Evolutionary conservation across 2,113 vertebrate species (phyloP).

Genomic region (Micronycteris hirsuta): DNA sequence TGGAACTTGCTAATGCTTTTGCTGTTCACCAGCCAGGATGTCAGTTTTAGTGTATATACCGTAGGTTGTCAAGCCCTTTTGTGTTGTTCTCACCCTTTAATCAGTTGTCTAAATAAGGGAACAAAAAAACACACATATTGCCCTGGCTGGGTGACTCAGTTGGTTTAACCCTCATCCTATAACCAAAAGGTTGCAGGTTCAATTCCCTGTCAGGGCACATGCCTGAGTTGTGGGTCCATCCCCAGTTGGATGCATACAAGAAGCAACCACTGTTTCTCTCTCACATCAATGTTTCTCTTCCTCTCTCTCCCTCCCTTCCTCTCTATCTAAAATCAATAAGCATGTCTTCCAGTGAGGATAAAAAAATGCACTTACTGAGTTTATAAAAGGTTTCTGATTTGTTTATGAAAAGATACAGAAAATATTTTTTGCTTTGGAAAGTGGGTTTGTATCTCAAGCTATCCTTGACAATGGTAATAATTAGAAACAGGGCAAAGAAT

Average conservation of each 20-base stretch:
- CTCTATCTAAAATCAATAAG: no score
- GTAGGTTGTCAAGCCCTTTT: background rate
- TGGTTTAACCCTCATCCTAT: no score
- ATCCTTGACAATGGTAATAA: background rate
- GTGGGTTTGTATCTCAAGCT: background rate
- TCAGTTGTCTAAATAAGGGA: constrained; percentile 5
- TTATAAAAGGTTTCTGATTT: background rate
- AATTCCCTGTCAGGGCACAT: no score
- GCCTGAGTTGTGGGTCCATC: no score
- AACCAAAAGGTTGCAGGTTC: no score
- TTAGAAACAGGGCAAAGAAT: background rate
- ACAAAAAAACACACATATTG: background rate
- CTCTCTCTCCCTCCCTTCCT: no score
- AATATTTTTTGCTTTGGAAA: background rate
- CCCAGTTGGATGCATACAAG: no score
- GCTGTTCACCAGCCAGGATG: background rate
- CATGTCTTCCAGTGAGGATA: no score
- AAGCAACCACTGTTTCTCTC: no score
- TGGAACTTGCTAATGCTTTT: background rate
- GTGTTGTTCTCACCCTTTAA: background rate
- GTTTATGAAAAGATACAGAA: background rate
- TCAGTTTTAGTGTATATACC: background rate
- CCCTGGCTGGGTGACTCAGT: no score
- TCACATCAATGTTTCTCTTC: no score
- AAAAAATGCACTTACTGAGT: background rate